Conservation (phyloP, 2,888 invertebrate genomes). For the Chrysopilus asiliformis region DNA sequence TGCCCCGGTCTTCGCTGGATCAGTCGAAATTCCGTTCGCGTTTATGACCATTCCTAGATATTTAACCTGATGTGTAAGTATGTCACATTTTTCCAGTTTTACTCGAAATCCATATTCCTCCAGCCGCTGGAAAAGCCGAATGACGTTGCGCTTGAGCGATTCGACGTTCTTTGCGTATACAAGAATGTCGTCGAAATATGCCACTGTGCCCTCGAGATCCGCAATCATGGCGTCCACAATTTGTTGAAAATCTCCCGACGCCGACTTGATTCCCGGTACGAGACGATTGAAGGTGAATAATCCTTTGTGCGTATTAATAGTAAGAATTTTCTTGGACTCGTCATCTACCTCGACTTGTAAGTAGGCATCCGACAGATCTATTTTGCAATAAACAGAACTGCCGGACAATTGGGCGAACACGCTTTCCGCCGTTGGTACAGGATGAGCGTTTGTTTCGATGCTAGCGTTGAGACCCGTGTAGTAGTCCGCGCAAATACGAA, state of each 20-base stretch:
- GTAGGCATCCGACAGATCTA: slow-evolving; percentile 13
- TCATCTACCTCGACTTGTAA: slow-evolving; percentile 16
- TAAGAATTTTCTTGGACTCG: slow-evolving; percentile 12
- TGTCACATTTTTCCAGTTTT: slow-evolving; percentile 12
- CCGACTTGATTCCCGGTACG: slow-evolving; percentile 14
- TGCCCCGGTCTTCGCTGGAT: background rate
- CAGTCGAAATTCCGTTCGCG: background rate
- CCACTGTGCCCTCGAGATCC: slow-evolving; percentile 8
- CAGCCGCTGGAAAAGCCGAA: slow-evolving; percentile 6
- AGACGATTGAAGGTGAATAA: slow-evolving; percentile 9
- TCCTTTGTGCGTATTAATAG: background rate
- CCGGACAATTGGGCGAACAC: background rate
- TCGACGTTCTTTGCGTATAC: too few relatives aligned
- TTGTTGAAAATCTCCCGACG: slow-evolving; percentile 15
- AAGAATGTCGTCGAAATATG: slow-evolving; percentile 15
- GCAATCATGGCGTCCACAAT: slow-evolving; percentile 13
- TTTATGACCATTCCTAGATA: slow-evolving; percentile 12
- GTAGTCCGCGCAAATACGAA: slow-evolving; percentile 17
- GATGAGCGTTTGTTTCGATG: slow-evolving; percentile 15
- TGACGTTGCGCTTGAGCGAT: background rate
- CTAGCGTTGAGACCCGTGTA: slow-evolving; percentile 16
- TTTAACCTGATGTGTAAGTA: slow-evolving; percentile 7
- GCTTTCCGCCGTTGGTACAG: slow-evolving; percentile 8
- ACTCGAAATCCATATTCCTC: slow-evolving; percentile 9
- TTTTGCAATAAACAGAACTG: background rate